A percentile compares a stretch with the other conserved stretches of the same genome.
These are phyloP conservation scores for Ataeniobius toweri DNA, from an alignment of 2,797 vertebrate genomes.

Conservation along the genomic window DNA sequence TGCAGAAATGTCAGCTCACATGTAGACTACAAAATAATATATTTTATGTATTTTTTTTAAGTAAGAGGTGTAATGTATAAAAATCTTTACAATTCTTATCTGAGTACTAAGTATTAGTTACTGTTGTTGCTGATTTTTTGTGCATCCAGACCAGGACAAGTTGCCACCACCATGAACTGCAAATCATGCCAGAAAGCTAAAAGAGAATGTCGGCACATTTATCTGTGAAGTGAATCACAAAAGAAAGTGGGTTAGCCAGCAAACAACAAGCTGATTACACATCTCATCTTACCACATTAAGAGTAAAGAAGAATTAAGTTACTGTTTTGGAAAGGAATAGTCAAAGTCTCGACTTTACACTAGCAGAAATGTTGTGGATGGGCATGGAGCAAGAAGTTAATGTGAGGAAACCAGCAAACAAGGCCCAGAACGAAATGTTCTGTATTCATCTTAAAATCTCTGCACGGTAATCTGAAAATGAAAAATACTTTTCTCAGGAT, in stretches of 20 bases:
- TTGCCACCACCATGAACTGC: not conserved
- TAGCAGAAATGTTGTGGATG: constrained; percentile 1
- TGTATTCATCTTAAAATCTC: not conserved
- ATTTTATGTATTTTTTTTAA: not conserved
- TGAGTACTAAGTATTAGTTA: not conserved
- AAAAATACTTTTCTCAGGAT: not conserved
- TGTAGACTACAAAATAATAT: not conserved
- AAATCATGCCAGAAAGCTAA: not conserved
- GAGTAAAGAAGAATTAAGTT: not conserved
- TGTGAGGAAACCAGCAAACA: not conserved
- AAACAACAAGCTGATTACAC: not conserved
- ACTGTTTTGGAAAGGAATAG: not conserved
- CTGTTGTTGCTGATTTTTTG: not conserved
- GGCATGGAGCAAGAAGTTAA: not conserved
- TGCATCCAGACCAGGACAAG: not conserved
- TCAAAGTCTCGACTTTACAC: not conserved
- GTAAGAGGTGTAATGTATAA: no score
- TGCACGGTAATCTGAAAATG: not conserved
- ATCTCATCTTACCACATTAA: not conserved
- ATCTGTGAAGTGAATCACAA: not conserved
- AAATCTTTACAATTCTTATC: not conserved
- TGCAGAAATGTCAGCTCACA: not conserved
- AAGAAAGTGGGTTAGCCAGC: not conserved
- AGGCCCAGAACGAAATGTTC: not conserved
- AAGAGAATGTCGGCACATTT: not conserved